phyloP scores from a whole-genome alignment of 2,888 invertebrate genomes.

The Zele albiditarsus region DNA sequence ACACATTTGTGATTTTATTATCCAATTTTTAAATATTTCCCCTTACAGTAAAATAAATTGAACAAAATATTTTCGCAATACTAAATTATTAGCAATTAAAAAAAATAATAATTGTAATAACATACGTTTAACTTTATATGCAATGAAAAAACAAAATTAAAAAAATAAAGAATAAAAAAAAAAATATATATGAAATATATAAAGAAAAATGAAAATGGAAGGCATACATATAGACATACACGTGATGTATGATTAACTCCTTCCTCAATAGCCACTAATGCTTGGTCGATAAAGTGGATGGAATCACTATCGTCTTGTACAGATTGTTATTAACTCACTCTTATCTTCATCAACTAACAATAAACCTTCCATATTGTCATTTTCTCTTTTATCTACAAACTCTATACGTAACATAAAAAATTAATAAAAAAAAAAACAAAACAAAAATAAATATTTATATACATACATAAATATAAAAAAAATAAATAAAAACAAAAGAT shows the following conservation, averaged over 20 bases:
- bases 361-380: constrained; percentile 35
- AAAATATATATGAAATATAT: background rate
- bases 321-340: constrained; percentile 46
- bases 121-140: background rate
- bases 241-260: constrained; percentile 40
- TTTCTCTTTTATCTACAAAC: background rate
- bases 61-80: constrained; percentile 2
- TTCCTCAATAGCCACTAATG: constrained; percentile 44
- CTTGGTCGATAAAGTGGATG: constrained; percentile 37
- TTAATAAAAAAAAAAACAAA: background rate
- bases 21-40: too few relatives aligned
- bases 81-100: background rate
- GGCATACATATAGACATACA: constrained; percentile 14
- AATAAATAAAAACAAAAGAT: constrained; percentile 26
- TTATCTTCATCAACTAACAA: constrained; percentile 46
- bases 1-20: too few relatives aligned
- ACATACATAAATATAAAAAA: background rate
- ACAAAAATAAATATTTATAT: background rate
- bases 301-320: constrained; percentile 43
- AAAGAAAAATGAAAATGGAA: constrained; percentile 16
- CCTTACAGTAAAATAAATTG: background rate
- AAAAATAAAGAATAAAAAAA: background rate
- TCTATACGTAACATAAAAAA: constrained; percentile 23
- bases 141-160: background rate
- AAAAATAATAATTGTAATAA: background rate